Evolutionary conservation across 2,888 invertebrate genomes (phyloP).

Genomic region (Arctia plantaginis): DNA sequence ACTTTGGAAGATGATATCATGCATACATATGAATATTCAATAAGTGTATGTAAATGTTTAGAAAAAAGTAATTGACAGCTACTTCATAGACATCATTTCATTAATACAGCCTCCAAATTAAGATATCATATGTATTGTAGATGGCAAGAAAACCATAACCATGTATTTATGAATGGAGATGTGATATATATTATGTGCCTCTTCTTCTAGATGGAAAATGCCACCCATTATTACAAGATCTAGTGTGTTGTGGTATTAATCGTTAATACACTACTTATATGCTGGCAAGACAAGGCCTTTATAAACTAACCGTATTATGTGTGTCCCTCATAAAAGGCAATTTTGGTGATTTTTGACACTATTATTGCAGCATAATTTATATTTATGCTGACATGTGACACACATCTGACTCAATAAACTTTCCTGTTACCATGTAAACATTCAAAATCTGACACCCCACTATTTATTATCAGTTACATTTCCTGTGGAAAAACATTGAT

Average conservation of each 20-base stretch:
- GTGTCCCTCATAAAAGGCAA: conserved; percentile 55
- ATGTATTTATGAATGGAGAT: conserved; percentile 38
- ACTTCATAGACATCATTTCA: conserved; percentile 60
- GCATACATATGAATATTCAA: conserved; percentile 44
- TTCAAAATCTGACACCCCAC: conserved; percentile 28
- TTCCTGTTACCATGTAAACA: conserved; percentile 28
- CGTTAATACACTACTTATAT: conserved; percentile 33
- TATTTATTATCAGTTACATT: conserved; percentile 38
- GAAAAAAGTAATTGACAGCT: conserved; percentile 64
- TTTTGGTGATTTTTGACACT: conserved; percentile 46
- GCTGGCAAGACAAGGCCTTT: conserved; percentile 63
- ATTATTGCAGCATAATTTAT: conserved; percentile 30
- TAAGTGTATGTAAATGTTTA: conserved; percentile 56
- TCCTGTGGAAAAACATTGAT: conserved; percentile 16
- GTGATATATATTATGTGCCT: conserved; percentile 40
- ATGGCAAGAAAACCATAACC: conserved; percentile 21
- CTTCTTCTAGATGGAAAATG: conserved; percentile 27
- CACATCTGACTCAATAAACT: conserved; percentile 30
- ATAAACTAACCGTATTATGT: conserved; percentile 34
- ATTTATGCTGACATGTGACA: conserved; percentile 25
- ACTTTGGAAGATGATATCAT: conserved; percentile 58
- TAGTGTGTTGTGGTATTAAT: conserved; percentile 30
- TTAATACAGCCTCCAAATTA: conserved; percentile 51
- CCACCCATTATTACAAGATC: conserved; percentile 31
- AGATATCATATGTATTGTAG: conserved; percentile 34